Evolutionary conservation across 2,888 invertebrate species (phyloP).

Genomic region (Rhamphomyia laevipes): DNA sequence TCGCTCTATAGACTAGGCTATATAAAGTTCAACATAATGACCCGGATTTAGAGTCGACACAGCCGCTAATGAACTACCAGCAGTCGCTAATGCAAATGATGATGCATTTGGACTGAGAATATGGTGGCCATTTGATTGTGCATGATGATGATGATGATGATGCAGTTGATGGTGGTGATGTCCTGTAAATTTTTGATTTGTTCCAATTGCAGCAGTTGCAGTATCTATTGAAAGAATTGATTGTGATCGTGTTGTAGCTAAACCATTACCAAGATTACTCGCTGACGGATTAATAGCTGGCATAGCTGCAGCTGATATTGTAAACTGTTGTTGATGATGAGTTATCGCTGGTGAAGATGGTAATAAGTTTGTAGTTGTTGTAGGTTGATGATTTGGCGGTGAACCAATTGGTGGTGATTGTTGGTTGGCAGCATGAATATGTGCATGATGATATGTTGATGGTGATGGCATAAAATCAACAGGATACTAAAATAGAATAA

Average conservation of each 20-base stretch:
- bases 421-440: background rate
- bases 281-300: too few relatives aligned
- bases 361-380: background rate
- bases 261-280: too few relatives aligned
- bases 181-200: background rate
- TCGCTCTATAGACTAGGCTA: slow-evolving; percentile 7
- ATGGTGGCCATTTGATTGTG: background rate
- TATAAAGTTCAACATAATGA: slow-evolving; percentile 13
- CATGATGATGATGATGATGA: background rate
- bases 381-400: too few relatives aligned
- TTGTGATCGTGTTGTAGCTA: too few relatives aligned
- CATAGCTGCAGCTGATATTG: too few relatives aligned
- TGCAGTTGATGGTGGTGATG: background rate
- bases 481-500: slow-evolving; percentile 24
- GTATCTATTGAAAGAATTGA: too few relatives aligned
- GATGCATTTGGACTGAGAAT: background rate
- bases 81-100: slow-evolving; percentile 6
- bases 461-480: slow-evolving; percentile 27
- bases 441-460: slow-evolving; percentile 7
- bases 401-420: too few relatives aligned
- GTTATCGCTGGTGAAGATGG: background rate
- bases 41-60: slow-evolving; percentile 7
- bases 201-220: too few relatives aligned
- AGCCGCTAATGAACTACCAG: slow-evolving; percentile 4
- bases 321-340: background rate